Evolutionary conservation across 23 tunicate species (phyloP).

Genomic region (Ascidia mentula): DNA sequence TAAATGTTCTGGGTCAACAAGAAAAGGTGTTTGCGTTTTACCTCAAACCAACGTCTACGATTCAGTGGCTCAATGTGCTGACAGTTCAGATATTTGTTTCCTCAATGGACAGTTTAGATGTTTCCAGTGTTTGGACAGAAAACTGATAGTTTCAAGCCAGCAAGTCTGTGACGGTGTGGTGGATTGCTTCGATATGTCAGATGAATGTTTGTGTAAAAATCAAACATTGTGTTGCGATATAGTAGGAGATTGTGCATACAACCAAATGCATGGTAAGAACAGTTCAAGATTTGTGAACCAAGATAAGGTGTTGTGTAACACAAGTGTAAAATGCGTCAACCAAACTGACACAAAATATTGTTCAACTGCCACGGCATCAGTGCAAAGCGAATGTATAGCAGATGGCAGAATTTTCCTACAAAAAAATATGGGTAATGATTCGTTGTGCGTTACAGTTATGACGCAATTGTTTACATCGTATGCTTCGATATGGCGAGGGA

Average conservation of each 20-base stretch:
- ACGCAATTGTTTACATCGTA: too few relatives aligned
- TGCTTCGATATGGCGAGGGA: too few relatives aligned
- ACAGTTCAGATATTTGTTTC: not conserved
- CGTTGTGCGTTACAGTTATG: too few relatives aligned
- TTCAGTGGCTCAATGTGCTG: slow-evolving; percentile 6
- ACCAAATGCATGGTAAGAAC: not conserved
- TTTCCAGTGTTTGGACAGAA: slow-evolving; percentile 13
- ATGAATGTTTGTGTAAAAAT: slow-evolving; percentile 4
- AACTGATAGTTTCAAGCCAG: not conserved
- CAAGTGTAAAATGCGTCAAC: not conserved
- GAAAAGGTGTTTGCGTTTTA: not conserved
- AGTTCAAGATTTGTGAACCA: not conserved
- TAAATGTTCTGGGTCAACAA: not conserved
- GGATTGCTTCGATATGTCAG: slow-evolving; percentile 15
- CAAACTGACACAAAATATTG: not conserved
- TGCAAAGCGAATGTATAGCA: too few relatives aligned
- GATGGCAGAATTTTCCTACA: too few relatives aligned
- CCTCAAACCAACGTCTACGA: not conserved
- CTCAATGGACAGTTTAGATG: not conserved
- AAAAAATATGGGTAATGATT: too few relatives aligned
- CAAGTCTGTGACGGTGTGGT: slow-evolving; percentile 16
- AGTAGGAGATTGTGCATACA: not conserved
- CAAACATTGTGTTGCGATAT: not conserved
- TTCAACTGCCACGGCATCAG: too few relatives aligned
- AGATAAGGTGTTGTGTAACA: not conserved